Conservation (phyloP, 2,113 vertebrate species). For the Ornithorhynchus anatinus region DNA sequence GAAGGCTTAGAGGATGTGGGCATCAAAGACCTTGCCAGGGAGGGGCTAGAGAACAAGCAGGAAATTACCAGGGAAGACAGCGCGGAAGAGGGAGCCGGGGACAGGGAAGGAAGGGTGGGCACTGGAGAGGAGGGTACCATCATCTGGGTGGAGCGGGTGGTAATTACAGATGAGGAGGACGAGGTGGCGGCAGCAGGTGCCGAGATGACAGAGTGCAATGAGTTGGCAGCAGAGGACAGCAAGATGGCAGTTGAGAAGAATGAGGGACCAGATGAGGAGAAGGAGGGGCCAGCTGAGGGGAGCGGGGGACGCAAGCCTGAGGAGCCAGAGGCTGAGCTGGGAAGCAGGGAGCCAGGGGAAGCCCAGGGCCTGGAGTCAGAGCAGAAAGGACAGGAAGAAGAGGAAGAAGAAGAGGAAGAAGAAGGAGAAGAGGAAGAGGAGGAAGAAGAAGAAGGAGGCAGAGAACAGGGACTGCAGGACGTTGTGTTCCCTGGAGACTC, state of each 20-base stretch:
- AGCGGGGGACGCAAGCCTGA: neutral
- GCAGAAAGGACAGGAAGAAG: neutral
- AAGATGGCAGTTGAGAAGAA: neutral
- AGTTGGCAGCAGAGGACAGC: fast-evolving
- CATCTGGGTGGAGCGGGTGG: constrained; percentile 56
- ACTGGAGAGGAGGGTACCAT: constrained; percentile 27
- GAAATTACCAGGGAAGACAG: neutral
- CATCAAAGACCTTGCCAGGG: constrained; percentile 27
- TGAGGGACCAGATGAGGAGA: neutral
- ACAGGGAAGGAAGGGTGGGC: neutral
- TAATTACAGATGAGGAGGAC: constrained; percentile 49
- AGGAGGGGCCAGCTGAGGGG: neutral
- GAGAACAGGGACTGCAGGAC: neutral
- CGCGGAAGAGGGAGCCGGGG: neutral
- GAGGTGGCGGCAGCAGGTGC: neutral
- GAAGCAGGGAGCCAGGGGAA: neutral
- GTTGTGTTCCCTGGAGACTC: neutral
- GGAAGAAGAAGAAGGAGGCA: neutral
- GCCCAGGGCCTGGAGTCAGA: neutral
- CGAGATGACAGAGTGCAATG: neutral
- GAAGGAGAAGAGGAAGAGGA: neutral
- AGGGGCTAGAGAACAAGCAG: neutral
- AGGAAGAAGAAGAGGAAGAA: neutral
- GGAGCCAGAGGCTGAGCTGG: neutral
- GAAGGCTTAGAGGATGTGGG: constrained; percentile 12